A percentile compares a stretch with the other conserved stretches of the same genome.
Conservation (phyloP, 2,797 vertebrate species). For the Cryptoblepharus egeriae region DNA sequence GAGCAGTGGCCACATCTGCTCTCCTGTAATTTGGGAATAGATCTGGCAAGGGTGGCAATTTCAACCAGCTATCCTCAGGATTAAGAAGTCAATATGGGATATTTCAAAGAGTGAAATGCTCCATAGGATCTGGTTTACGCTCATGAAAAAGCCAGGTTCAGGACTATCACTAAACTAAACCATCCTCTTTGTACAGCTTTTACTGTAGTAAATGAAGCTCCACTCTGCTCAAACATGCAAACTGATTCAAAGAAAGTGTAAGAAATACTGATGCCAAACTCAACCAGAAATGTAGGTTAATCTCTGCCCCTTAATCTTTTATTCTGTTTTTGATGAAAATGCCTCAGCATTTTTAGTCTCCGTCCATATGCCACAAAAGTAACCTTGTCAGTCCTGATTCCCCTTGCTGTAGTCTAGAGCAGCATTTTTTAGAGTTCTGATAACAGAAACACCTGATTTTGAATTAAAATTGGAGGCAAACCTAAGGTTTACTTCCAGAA, state of each 20-base stretch:
- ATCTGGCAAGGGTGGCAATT: neutral
- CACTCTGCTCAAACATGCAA: constrained; percentile 51
- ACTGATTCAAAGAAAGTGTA: constrained; percentile 35
- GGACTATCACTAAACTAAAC: neutral
- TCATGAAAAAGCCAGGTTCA: constrained; percentile 15
- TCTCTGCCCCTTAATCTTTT: rapidly evolving
- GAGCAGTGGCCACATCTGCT: neutral
- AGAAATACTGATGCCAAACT: constrained; percentile 36
- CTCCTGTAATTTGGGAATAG: no score
- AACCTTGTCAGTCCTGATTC: neutral
- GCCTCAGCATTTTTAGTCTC: neutral
- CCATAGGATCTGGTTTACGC: neutral
- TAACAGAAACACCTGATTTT: neutral
- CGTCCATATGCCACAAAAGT: neutral
- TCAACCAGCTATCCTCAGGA: neutral
- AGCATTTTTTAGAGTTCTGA: neutral
- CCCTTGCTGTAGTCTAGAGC: constrained; percentile 8
- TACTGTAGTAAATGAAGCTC: constrained; percentile 28
- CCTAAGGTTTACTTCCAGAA: neutral
- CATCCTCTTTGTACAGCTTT: neutral
- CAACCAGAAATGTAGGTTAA: constrained; percentile 46
- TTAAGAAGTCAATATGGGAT: neutral
- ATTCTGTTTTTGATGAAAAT: neutral
- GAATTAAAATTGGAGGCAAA: neutral
- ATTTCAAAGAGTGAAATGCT: neutral